Evolutionary conservation across 2,888 invertebrate species (phyloP).

Genomic region (Sinhomidia bicolor): DNA sequence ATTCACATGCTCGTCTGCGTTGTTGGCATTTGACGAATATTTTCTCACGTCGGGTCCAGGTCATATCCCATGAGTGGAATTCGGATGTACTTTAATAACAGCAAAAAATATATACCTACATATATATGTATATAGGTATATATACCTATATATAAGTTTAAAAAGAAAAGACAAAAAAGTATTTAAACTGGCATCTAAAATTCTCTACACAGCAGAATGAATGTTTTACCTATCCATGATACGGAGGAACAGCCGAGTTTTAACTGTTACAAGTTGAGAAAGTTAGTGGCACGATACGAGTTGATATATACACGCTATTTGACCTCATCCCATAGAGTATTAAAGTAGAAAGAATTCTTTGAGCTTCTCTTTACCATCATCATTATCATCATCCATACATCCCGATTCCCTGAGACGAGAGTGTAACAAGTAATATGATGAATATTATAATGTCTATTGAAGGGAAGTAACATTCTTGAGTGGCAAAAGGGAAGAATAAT

Average conservation of each 20-base stretch:
- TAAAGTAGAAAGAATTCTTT: neutral
- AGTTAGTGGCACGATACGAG: slow-evolving; percentile 9
- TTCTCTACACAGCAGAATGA: too few species aligned
- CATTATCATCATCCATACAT: too few species aligned
- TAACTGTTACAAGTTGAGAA: slow-evolving; percentile 4
- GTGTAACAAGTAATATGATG: neutral
- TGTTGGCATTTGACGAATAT: slow-evolving; percentile 49
- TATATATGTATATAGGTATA: too few species aligned
- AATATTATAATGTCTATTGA: slow-evolving; percentile 7
- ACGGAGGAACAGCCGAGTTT: too few species aligned
- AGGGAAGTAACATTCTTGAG: slow-evolving; percentile 56
- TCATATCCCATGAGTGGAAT: slow-evolving; percentile 20
- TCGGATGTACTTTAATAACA: slow-evolving; percentile 35
- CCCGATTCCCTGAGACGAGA: slow-evolving; percentile 11
- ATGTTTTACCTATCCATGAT: too few species aligned
- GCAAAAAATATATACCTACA: too few species aligned
- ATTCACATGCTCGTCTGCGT: slow-evolving; percentile 6
- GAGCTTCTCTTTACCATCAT: slow-evolving; percentile 7
- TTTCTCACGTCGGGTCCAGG: slow-evolving; percentile 63
- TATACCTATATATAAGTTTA: neutral
- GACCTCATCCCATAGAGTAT: slow-evolving; percentile 33
- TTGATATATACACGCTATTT: slow-evolving; percentile 41
- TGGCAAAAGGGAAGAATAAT: slow-evolving; percentile 73
- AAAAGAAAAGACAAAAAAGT: slow-evolving; percentile 19
- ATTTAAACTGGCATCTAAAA: neutral